phyloP scores from a whole-genome alignment of 2,888 invertebrate genomes.

The Heteromurus nitidus region DNA sequence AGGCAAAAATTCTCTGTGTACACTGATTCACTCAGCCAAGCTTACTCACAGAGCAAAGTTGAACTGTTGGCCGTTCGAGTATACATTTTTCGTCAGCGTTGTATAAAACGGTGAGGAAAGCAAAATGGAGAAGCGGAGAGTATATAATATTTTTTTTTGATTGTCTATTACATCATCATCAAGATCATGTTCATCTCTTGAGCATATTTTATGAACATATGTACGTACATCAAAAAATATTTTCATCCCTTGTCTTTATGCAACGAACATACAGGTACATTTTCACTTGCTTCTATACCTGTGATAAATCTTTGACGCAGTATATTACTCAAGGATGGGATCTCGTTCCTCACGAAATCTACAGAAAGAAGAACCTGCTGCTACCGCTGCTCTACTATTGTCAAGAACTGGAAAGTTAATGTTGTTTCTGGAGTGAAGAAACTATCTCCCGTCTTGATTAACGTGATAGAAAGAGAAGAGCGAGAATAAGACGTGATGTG shows the following conservation, averaged over 20 bases:
- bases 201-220: neutral
- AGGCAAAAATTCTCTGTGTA: too few species aligned
- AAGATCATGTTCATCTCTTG: neutral
- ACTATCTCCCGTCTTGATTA: conserved; percentile 40
- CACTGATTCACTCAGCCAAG: too few species aligned
- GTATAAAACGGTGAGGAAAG: neutral
- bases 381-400: neutral
- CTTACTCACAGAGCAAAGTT: neutral
- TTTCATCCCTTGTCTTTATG: too few species aligned
- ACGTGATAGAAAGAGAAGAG: conserved; percentile 6
- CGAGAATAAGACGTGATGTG: conserved; percentile 25
- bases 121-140: neutral
- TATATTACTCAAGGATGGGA: too few species aligned
- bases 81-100: neutral
- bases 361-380: neutral
- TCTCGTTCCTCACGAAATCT: neutral
- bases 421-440: conserved; percentile 17
- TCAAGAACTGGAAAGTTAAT: neutral
- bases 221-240: neutral
- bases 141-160: too few species aligned
- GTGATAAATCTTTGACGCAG: too few species aligned
- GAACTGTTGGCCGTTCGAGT: neutral
- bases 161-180: conserved; percentile 17
- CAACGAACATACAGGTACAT: neutral
- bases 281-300: too few species aligned